Percentiles rank a stretch among this genome's conserved stretches.
phyloP scores from a whole-genome alignment of 2,797 vertebrate genomes.

The Ictinia mississippiensis region DNA sequence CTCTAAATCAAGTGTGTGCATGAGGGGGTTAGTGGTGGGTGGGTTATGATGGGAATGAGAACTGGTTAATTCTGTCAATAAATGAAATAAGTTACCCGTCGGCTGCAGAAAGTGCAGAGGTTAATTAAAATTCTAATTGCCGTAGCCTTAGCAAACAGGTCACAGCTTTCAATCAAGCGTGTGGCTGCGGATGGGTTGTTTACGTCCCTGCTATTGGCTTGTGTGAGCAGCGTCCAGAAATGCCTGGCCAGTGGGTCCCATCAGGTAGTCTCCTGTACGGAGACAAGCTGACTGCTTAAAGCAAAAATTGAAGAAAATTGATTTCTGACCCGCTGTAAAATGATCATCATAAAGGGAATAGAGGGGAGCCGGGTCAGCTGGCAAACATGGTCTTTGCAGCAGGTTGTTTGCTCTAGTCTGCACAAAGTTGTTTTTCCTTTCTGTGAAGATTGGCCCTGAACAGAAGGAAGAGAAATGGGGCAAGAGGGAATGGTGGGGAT shows the following conservation, averaged over 20 bases:
- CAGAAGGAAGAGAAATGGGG: background rate
- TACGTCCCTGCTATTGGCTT: background rate
- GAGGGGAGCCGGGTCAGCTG: background rate
- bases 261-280: background rate
- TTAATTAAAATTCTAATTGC: constrained; percentile 51
- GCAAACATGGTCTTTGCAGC: background rate
- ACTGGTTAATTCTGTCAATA: background rate
- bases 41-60: background rate
- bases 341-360: background rate
- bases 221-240: background rate
- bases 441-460: background rate
- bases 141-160: background rate
- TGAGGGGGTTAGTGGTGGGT: background rate
- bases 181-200: background rate
- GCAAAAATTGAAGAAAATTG: background rate
- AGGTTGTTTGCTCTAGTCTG: background rate
- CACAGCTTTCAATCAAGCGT: background rate
- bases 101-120: constrained; percentile 5
- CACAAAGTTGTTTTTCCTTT: background rate
- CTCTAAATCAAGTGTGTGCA: background rate
- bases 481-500: background rate
- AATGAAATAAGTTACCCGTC: background rate
- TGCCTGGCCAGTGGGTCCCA: background rate
- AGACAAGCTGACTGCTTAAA: background rate
- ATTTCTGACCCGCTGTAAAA: background rate